Evolutionary conservation across 2,888 invertebrate genomes (phyloP).

Genomic region (Rambutsinella grinnellia): DNA sequence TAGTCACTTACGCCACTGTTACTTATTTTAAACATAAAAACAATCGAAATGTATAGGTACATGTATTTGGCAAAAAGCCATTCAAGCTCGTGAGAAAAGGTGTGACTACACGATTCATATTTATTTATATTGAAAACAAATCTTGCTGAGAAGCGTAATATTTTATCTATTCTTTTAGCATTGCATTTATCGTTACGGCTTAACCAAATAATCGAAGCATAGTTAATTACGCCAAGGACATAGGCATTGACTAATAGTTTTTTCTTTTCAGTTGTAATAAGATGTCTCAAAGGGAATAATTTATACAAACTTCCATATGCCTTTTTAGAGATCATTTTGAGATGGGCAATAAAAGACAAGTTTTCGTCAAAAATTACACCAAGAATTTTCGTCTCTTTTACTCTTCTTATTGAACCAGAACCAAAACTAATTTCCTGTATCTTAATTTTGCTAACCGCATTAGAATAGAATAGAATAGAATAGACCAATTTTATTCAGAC

Average conservation of each 20-base stretch:
- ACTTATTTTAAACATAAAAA: constrained; percentile 2
- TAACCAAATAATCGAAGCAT: no score
- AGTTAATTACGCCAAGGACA: constrained; percentile 13
- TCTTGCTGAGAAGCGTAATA: constrained; percentile 2
- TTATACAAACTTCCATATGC: constrained; percentile 6
- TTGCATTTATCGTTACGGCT: neutral
- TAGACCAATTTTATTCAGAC: no score
- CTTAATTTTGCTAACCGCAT: neutral
- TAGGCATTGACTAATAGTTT: constrained; percentile 27
- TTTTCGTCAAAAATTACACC: constrained; percentile 23
- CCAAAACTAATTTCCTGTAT: neutral
- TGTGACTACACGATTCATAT: no score
- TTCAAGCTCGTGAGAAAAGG: constrained; percentile 1
- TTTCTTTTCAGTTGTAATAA: constrained; percentile 5
- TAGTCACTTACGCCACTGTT: neutral
- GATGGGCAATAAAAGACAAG: constrained; percentile 13
- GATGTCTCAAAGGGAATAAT: constrained; percentile 11
- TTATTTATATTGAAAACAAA: constrained; percentile 1
- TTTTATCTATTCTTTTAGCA: constrained; percentile 6
- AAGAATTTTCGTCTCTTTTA: no score
- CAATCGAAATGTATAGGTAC: neutral
- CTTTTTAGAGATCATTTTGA: constrained; percentile 8
- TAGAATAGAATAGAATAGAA: no score
- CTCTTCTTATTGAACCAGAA: neutral
- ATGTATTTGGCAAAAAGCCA: constrained; percentile 11